Percentiles rank a stretch among this genome's conserved stretches.
Evolutionary conservation across 1,140 invertebrate genomes (phyloP).

Genomic region (Neoseiulus cucumeris): DNA sequence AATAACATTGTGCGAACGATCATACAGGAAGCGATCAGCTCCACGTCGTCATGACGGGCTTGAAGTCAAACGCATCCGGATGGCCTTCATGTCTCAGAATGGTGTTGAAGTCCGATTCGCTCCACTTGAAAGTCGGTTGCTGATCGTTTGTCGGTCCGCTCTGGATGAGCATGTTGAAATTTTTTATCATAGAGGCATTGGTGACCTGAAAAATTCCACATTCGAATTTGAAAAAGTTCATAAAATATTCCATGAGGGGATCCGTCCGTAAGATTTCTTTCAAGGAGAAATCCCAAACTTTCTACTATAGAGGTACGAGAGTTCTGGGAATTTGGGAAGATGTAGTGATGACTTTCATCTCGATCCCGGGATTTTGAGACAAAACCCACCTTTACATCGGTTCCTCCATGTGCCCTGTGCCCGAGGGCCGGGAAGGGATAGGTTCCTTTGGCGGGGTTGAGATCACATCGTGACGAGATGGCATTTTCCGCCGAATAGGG

Average conservation of each 20-base stretch:
- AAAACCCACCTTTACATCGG: slow-evolving; percentile 41
- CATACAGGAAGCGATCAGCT: too few relatives aligned
- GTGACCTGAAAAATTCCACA: background rate
- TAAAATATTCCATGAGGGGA: too few relatives aligned
- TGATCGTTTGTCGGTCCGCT: slow-evolving; percentile 1
- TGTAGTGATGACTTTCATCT: too few relatives aligned
- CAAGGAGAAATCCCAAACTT: too few relatives aligned
- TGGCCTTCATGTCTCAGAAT: background rate
- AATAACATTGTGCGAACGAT: too few relatives aligned
- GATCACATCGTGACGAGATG: slow-evolving; percentile 45
- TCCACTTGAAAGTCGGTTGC: background rate
- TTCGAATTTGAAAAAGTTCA: too few relatives aligned
- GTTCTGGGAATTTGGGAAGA: too few relatives aligned
- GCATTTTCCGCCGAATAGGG: slow-evolving; percentile 51
- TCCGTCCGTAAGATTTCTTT: too few relatives aligned
- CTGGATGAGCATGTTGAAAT: background rate
- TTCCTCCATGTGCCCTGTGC: slow-evolving; percentile 41
- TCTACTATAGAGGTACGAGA: too few relatives aligned
- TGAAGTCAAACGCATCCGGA: background rate
- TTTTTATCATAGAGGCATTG: background rate
- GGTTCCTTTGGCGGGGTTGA: slow-evolving; percentile 43
- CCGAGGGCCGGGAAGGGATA: slow-evolving; percentile 42
- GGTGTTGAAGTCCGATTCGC: background rate
- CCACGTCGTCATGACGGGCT: background rate
- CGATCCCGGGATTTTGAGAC: too few relatives aligned